These are phyloP conservation scores for Eublepharis macularius DNA, from an alignment of 2,113 vertebrate species.

Conservation along the genomic window DNA sequence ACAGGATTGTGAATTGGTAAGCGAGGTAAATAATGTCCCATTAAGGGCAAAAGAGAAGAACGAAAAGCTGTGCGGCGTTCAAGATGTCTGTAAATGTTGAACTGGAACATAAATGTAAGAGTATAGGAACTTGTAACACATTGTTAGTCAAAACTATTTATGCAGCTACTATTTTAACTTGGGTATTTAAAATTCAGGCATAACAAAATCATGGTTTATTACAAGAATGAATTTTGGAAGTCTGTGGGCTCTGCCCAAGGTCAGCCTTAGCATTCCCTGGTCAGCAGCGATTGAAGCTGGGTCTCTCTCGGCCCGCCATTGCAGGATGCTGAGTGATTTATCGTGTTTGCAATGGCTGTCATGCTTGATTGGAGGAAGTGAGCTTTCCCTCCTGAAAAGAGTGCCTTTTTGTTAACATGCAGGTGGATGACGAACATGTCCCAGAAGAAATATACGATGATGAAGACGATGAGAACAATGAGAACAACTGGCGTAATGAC, in stretches of 20 bases:
- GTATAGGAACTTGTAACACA: not conserved
- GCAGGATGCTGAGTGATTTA: no score
- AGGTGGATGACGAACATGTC: constrained; percentile 83
- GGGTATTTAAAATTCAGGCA: not conserved
- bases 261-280: no score
- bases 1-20: constrained; percentile 93
- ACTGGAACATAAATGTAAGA: no score
- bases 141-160: not conserved
- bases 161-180: not conserved
- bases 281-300: no score
- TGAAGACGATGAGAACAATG: constrained; percentile 96
- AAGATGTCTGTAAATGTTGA: not conserved
- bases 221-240: no score
- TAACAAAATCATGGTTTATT: no score
- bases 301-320: no score
- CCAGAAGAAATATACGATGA: constrained; percentile 91
- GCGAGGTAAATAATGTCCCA: constrained; percentile 1
- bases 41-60: not conserved
- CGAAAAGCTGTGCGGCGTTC: not conserved
- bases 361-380: not conserved
- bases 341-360: not conserved
- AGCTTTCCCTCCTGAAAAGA: not conserved
- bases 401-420: constrained; percentile 40
- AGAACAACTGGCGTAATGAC: constrained; percentile 98
- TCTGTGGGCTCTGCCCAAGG: no score